Evolutionary conservation across 1,140 invertebrate species (phyloP).

Genomic region (Atta colombica): DNA sequence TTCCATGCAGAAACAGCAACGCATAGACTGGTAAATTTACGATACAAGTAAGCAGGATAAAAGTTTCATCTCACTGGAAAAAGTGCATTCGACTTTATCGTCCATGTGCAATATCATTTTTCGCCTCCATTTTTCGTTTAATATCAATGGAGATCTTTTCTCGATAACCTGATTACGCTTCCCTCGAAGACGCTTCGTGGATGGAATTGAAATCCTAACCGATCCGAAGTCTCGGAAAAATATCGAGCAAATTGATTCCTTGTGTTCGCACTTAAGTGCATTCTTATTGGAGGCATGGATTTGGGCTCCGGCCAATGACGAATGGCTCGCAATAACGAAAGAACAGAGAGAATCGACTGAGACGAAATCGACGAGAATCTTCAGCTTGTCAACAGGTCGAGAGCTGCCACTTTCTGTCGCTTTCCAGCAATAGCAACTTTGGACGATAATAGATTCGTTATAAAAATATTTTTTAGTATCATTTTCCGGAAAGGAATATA

Average conservation of each 20-base stretch:
- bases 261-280: constrained; percentile 77
- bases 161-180: constrained; percentile 53
- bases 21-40: constrained; percentile 20
- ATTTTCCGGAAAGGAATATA: not conserved
- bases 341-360: constrained; percentile 42
- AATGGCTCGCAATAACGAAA: constrained; percentile 56
- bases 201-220: not conserved
- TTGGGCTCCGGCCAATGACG: constrained; percentile 70
- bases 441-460: constrained; percentile 37
- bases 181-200: not conserved
- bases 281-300: constrained; percentile 71
- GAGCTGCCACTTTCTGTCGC: constrained; percentile 23
- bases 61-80: constrained; percentile 40
- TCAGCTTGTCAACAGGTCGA: constrained; percentile 47
- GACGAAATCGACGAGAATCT: constrained; percentile 38
- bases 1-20: constrained; percentile 10
- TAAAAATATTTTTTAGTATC: constrained; percentile 14
- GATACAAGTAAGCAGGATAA: constrained; percentile 53
- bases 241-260: constrained; percentile 75
- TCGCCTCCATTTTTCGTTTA: constrained; percentile 54
- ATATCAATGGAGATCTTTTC: constrained; percentile 27
- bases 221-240: constrained; percentile 6
- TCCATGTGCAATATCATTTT: constrained; percentile 19
- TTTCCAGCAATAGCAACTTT: constrained; percentile 27
- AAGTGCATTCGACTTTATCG: constrained; percentile 43